phyloP scores from a whole-genome alignment of 2,888 invertebrate genomes.

The Toxonevra muliebris region DNA sequence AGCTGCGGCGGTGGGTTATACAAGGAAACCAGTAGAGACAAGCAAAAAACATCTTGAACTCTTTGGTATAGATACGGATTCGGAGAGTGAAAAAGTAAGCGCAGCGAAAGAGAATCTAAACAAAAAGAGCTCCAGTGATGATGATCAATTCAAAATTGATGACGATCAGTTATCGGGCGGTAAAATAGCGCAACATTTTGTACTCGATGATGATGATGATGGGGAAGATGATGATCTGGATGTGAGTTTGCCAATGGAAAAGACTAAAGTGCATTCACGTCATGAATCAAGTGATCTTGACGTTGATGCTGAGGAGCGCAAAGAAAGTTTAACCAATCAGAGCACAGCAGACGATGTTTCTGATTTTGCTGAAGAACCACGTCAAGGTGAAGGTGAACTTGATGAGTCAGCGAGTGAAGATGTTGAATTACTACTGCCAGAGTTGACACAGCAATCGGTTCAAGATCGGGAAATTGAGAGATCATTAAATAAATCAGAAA shows the following conservation, averaged over 20 bases:
- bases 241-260: conserved; percentile 48
- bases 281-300: conserved; percentile 39
- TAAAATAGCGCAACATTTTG: conserved; percentile 61
- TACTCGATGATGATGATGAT: conserved; percentile 51
- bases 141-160: conserved; percentile 57
- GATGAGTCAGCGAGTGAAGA: conserved; percentile 16
- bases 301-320: conserved; percentile 24
- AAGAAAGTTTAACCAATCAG: conserved; percentile 56
- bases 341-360: conserved; percentile 64
- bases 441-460: conserved; percentile 23
- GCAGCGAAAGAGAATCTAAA: conserved; percentile 28
- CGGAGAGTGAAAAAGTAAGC: conserved; percentile 23
- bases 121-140: conserved; percentile 36
- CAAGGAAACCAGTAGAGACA: conserved; percentile 17
- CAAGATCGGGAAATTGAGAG: conserved; percentile 6
- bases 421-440: conserved; percentile 27
- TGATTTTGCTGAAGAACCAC: conserved; percentile 57
- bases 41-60: conserved; percentile 12
- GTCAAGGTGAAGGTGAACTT: conserved; percentile 28
- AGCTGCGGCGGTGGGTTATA: conserved; percentile 36
- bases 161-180: conserved; percentile 61
- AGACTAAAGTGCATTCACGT: conserved; percentile 44
- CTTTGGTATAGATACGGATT: conserved; percentile 32
- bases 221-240: conserved; percentile 47
- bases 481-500: conserved; percentile 4